Evolutionary conservation across 2,113 vertebrate species (phyloP).

Genomic region (Todiramphus chloris): DNA sequence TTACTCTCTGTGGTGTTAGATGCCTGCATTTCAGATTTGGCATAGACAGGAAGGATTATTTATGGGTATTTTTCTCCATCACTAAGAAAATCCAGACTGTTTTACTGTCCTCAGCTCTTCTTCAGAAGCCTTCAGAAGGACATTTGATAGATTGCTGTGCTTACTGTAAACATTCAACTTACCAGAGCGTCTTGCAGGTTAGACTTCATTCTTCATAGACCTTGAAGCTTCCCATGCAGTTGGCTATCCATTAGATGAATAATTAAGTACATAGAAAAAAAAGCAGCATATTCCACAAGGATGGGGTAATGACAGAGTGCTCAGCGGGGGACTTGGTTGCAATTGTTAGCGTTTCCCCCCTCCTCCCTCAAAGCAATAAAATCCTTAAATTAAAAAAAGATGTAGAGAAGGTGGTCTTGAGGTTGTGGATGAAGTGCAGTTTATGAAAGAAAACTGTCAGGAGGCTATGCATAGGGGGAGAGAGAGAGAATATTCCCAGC

Average conservation of each 20-base stretch:
- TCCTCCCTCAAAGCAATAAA: neutral
- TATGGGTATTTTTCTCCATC: neutral
- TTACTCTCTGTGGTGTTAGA: neutral
- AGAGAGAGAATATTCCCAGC: neutral
- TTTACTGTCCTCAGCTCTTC: neutral
- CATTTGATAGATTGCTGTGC: neutral
- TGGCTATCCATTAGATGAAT: neutral
- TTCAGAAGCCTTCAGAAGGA: neutral
- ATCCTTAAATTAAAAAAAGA: neutral
- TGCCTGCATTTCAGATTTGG: neutral
- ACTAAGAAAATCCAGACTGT: neutral
- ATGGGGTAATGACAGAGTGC: neutral
- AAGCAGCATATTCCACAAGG: neutral
- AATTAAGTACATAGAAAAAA: neutral
- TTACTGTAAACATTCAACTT: constrained; percentile 6
- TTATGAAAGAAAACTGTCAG: neutral
- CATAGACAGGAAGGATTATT: neutral
- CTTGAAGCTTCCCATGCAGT: neutral
- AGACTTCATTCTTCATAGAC: constrained; percentile 21
- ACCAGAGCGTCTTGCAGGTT: neutral
- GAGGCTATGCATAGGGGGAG: neutral
- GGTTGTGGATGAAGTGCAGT: neutral
- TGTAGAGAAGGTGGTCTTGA: neutral
- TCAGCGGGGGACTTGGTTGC: neutral
- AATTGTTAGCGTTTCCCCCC: neutral